phyloP scores from a whole-genome alignment of 30 jellyfish, hydroid and myxozoan species.

The Hydractinia echinata region DNA sequence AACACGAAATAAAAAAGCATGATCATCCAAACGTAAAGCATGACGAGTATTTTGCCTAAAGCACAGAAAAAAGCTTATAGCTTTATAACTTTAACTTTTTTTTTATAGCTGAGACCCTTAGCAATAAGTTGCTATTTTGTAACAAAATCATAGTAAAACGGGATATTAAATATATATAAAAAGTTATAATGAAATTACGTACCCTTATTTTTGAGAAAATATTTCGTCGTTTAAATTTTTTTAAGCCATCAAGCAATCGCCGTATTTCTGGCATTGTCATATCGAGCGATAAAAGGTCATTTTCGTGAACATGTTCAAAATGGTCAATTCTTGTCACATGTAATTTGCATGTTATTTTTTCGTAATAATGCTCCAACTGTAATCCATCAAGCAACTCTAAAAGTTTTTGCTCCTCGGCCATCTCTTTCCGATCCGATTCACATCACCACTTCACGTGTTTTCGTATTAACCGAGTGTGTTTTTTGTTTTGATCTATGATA shows the following conservation, averaged over 20 bases:
- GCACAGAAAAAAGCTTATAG: too few species aligned
- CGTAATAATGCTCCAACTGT: slow-evolving; percentile 76
- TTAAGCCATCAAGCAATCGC: slow-evolving; percentile 63
- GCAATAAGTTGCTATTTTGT: too few species aligned
- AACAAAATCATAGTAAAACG: neutral
- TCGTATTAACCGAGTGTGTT: neutral
- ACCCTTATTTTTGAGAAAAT: slow-evolving; percentile 30
- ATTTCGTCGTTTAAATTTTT: slow-evolving; percentile 41
- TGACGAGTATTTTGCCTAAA: too few species aligned
- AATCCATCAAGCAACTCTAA: slow-evolving; percentile 59
- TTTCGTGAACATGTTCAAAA: slow-evolving; percentile 77
- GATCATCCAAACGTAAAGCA: too few species aligned
- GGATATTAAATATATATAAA: neutral
- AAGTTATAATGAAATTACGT: slow-evolving; percentile 14
- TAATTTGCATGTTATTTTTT: slow-evolving; percentile 36
- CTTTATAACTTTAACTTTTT: too few species aligned
- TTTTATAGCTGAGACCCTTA: too few species aligned
- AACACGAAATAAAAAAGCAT: too few species aligned
- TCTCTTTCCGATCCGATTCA: neutral
- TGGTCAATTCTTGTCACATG: slow-evolving; percentile 82
- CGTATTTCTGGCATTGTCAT: slow-evolving; percentile 95
- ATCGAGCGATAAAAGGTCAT: slow-evolving; percentile 63
- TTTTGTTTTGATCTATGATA: slow-evolving; percentile 4
- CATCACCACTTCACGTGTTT: slow-evolving; percentile 6
- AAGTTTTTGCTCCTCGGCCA: slow-evolving; percentile 55